These are phyloP conservation scores for Gymnocephalus cernua DNA, from an alignment of 2,113 vertebrate species.

Conservation along the genomic window DNA sequence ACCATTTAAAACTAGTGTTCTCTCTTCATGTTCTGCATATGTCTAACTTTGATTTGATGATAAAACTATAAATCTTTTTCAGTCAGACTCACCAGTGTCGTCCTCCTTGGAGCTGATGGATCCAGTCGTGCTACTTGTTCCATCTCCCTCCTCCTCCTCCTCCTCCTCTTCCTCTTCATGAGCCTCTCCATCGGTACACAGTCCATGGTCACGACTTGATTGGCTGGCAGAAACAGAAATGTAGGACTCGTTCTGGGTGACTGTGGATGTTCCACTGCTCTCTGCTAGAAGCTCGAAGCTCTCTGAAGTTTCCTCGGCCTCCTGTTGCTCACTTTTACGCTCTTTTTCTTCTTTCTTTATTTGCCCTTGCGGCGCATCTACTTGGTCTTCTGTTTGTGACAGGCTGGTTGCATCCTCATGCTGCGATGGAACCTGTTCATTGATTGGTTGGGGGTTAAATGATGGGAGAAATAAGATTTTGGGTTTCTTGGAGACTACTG, in stretches of 20 bases:
- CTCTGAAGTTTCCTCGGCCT: constrained; percentile 71
- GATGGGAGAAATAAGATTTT: constrained; percentile 87
- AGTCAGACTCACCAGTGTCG: constrained; percentile 86
- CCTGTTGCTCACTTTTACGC: constrained; percentile 51
- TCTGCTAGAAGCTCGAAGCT: constrained; percentile 77
- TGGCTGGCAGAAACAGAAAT: not conserved
- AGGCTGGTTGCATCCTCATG: constrained; percentile 16
- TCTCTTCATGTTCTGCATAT: not conserved
- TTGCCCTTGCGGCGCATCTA: constrained; percentile 49
- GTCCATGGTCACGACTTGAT: constrained; percentile 63
- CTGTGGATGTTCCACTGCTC: constrained; percentile 76
- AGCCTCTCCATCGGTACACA: constrained; percentile 68
- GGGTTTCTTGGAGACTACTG: constrained; percentile 93
- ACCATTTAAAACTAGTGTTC: not conserved
- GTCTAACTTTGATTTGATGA: not conserved
- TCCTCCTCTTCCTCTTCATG: constrained; percentile 62
- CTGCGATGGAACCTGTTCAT: constrained; percentile 25
- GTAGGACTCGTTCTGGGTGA: constrained; percentile 60
- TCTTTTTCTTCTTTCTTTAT: constrained; percentile 63
- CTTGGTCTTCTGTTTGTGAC: constrained; percentile 50
- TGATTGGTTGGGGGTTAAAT: constrained; percentile 33
- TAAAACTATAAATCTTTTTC: not conserved
- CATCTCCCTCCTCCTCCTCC: constrained; percentile 73
- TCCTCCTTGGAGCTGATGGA: constrained; percentile 83
- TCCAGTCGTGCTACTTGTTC: constrained; percentile 71